Conservation (phyloP, 2,888 invertebrate species). For the Caenorhabditis macrosperma region DNA sequence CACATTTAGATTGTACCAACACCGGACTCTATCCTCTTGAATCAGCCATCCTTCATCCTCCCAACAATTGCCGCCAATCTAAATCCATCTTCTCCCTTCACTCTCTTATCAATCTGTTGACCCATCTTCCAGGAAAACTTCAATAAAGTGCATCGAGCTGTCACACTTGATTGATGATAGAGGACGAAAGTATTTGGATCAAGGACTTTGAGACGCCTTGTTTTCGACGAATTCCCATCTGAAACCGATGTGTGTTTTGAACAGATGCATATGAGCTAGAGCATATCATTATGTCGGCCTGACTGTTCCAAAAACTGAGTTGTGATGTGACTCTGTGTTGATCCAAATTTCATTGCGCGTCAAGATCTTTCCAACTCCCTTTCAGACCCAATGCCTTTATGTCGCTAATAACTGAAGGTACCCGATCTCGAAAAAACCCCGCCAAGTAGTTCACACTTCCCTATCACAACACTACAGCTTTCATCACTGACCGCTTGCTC, state of each 20-base stretch:
- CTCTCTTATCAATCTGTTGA: conserved; percentile 39
- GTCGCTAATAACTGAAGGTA: neutral
- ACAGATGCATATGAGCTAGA: no score
- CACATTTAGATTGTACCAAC: no score
- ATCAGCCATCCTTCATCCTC: neutral
- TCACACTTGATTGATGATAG: conserved; percentile 47
- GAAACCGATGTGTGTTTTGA: conserved; percentile 3
- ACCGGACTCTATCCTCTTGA: no score
- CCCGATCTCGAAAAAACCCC: neutral
- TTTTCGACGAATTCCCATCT: neutral
- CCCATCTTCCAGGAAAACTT: conserved; percentile 45
- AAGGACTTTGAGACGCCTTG: neutral
- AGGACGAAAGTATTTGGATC: conserved; percentile 20
- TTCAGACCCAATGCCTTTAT: no score
- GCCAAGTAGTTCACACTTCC: neutral
- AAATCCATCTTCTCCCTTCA: conserved; percentile 39
- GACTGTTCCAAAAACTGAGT: no score
- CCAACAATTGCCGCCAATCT: neutral
- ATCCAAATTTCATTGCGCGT: no score
- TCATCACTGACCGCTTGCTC: conserved; percentile 17
- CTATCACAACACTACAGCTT: conserved; percentile 21
- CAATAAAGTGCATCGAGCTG: conserved; percentile 48
- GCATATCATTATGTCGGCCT: no score
- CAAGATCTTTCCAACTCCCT: no score
- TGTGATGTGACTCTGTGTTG: no score